Percentiles rank a stretch among this genome's conserved stretches.
These are phyloP conservation scores for Myotis findleyi DNA, from an alignment of 2,797 vertebrate genomes.

Conservation along the genomic window DNA sequence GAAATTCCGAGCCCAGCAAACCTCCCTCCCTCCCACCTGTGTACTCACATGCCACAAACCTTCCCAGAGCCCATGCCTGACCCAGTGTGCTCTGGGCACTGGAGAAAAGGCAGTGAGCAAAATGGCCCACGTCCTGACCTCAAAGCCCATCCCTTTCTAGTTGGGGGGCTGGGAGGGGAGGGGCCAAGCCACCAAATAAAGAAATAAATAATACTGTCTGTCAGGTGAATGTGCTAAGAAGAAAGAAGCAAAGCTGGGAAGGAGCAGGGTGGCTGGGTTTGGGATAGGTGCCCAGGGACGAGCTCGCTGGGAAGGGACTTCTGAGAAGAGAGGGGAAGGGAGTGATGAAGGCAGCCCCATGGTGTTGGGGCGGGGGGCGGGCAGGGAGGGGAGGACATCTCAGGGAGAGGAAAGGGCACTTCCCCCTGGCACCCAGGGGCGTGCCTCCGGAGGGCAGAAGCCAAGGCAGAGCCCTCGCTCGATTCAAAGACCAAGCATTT, in stretches of 20 bases:
- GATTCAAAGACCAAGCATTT: neutral
- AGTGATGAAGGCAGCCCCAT: neutral
- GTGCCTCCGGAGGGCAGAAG: neutral
- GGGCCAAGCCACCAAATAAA: neutral
- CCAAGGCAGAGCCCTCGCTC: neutral
- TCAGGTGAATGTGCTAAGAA: neutral
- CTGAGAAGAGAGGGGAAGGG: neutral
- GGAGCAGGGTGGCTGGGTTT: neutral
- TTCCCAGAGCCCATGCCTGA: accelerated
- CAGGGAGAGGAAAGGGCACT: neutral
- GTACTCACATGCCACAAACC: accelerated
- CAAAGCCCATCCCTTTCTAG: neutral
- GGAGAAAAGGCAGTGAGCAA: neutral
- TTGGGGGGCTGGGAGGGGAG: accelerated
- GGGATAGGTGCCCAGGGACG: accelerated
- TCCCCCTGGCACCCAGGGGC: neutral
- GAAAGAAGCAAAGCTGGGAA: neutral
- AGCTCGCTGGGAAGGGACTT: neutral
- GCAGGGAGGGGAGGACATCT: accelerated
- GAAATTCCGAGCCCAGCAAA: neutral
- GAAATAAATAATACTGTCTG: accelerated
- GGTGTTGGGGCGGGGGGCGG: accelerated
- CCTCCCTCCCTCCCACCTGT: neutral
- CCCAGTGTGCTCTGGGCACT: neutral
- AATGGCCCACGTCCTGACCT: neutral